Evolutionary conservation across 2,888 invertebrate species (phyloP), one percentile per base, ranked within the genome.

Genomic region (Drosophila antonietae): DNA sequence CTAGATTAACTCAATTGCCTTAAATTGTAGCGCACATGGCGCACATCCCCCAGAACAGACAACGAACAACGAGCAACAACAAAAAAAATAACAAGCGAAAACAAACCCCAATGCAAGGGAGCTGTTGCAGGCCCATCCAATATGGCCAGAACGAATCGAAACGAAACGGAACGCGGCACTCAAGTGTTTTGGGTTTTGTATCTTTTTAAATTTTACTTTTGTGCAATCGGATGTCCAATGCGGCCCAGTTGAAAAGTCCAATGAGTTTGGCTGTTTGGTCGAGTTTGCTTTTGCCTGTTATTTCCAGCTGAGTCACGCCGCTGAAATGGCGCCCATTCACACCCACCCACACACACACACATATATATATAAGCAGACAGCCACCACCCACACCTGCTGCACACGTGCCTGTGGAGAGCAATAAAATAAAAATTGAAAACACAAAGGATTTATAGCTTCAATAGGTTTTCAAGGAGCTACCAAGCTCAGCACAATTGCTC

Each of bases 351-450:
- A 47, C 10, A 28, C 47, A 31, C 15, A 18, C 39, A 35, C 14
- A 18, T 1, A 9, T 2, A 33, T 8, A 37, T 5, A 37, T 12
- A 37, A 3, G 14, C 5, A 37, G 37, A 37, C 37, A 37, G 37
- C 37, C 37, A n/a, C 62, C 23, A 12, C 39, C 35, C 46, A 12
- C 35, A 37, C 46, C n/a, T n/a, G 20, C 44, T 10, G 64, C 68
- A 75, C 63, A 73, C 76, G 73, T 72, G 73, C 75, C 83, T 81
- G 83, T 80, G 72, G 86, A 81, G 87, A 88, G 86, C 86, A 88
- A 88, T 89, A 88, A 88, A 88, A 88, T 88, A 89, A 88, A 88
- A 88, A 88, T 89, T 88, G 88, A 88, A 89, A 88, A 88, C 89
- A 88, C 88, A 88, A 88, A 89, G 88, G 89, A 88, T 88, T 88